Evolutionary conservation across 1,140 invertebrate species (phyloP), one percentile per base, ranked within the genome.

Genomic region (Achroia grisella): DNA sequence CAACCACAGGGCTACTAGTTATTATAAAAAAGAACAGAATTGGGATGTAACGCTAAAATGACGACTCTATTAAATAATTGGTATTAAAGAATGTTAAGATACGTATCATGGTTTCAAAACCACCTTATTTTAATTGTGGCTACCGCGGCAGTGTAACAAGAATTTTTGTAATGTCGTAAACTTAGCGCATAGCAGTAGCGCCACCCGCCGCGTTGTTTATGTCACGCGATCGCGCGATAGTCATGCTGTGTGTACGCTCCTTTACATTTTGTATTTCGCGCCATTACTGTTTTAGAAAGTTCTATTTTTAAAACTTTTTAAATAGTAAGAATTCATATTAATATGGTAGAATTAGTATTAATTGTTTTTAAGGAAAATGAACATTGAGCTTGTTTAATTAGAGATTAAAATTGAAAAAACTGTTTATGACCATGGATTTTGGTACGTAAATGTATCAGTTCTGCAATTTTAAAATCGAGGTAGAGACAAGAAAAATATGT

Each of bases 191-290:
- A 40, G 23, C 58, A 44, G 62, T 62, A 71, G 62, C 70, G 71
- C 67, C 73, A 62, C 76, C 74, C 71, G 74, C 58, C 34, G 77
- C 56, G 71, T 74, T 52, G 52, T 81, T 81, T 78, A 76, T 76
- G 68, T 60, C 56, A 39, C 56, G 52, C 52, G 62, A 73, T 79
- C 46, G 39, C 28, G 40, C 54, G 74, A 78, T 76, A 62, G 55
- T 41, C 42, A 40, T 39, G 42, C 46, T 36, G 48, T 58, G 46
- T 52, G 45, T 44, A 56, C 43, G 48, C 55, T 57, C 52, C 52
- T 55, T 60, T 61, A 61, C 32, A 48, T 52, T 34, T 56, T 43
- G 40, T 15, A 48, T 60, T 57, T 52, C 61, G 40, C 45, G 43
- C 56, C 36, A 17, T 17, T 51, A 36, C 32, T 8, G 4, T 1